Evolutionary conservation across 2,113 vertebrate species (phyloP).

Genomic region (Argyrosomus japonicus): DNA sequence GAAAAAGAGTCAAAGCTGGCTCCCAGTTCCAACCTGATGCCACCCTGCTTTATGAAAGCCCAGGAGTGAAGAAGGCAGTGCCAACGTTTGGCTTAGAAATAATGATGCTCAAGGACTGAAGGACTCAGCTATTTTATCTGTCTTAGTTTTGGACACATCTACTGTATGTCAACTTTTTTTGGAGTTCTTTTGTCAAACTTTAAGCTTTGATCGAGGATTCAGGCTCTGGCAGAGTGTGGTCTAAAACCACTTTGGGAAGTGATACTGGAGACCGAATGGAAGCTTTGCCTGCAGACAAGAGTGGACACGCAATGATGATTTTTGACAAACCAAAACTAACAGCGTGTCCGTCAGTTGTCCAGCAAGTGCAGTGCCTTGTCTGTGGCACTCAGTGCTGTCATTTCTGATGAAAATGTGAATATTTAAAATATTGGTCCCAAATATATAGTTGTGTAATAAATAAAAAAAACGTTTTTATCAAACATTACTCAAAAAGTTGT

Average conservation of each 20-base stretch:
- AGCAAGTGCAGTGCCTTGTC: too few relatives aligned
- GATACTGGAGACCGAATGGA: constrained; percentile 9
- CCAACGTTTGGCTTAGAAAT: constrained; percentile 62
- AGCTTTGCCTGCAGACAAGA: constrained; percentile 24
- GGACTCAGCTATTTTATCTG: constrained; percentile 65
- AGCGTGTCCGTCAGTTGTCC: too few relatives aligned
- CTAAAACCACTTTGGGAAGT: constrained; percentile 39
- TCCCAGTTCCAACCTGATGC: constrained; percentile 49
- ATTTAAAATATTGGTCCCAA: too few relatives aligned
- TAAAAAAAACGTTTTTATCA: too few relatives aligned
- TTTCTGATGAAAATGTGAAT: too few relatives aligned
- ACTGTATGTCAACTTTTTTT: constrained; percentile 34
- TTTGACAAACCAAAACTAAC: neutral
- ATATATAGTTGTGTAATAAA: too few relatives aligned
- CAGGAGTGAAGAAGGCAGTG: constrained; percentile 31
- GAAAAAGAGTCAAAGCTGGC: constrained; percentile 61
- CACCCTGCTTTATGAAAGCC: constrained; percentile 52
- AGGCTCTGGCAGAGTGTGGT: constrained; percentile 17
- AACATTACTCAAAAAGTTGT: too few relatives aligned
- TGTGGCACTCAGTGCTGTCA: too few relatives aligned
- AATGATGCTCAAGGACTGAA: constrained; percentile 58
- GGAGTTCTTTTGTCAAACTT: constrained; percentile 47
- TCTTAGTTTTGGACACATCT: constrained; percentile 62
- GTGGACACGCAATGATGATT: constrained; percentile 10
- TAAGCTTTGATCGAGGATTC: constrained; percentile 50